phyloP scores from a whole-genome alignment of 2,888 invertebrate species.

The Lithophane leautieri region DNA sequence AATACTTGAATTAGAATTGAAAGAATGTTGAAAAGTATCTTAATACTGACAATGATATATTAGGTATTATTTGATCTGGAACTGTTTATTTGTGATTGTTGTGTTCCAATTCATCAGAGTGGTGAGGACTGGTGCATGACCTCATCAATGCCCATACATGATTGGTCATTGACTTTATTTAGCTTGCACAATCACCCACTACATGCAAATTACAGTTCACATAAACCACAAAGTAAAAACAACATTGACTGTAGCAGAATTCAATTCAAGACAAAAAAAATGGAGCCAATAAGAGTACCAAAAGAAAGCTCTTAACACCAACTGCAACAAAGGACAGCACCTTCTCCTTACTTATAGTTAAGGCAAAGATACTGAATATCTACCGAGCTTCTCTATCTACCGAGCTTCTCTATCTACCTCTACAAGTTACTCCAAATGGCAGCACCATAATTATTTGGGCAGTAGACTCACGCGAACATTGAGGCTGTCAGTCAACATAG shows the following conservation, averaged over 20 bases:
- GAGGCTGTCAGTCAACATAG: conserved; percentile 23
- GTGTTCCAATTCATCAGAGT: background rate
- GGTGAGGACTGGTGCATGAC: background rate
- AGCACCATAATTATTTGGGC: too few species aligned
- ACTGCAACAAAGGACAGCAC: background rate
- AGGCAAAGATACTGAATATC: background rate
- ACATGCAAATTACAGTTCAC: background rate
- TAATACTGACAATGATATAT: background rate
- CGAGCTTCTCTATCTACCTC: background rate
- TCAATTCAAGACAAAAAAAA: background rate
- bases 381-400: background rate
- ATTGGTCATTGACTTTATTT: background rate
- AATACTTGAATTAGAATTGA: background rate
- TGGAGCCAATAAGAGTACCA: background rate
- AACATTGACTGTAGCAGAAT: background rate
- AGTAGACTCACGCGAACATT: too few species aligned
- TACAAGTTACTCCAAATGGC: background rate
- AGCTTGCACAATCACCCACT: background rate
- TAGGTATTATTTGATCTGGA: background rate
- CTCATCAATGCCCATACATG: background rate
- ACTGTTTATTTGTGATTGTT: background rate
- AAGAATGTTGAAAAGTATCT: background rate
- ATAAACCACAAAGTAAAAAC: too few species aligned
- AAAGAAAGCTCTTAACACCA: background rate
- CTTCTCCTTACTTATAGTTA: background rate